Percentiles rank a stretch among this genome's conserved stretches.
Evolutionary conservation across 2,113 vertebrate species (phyloP).

Genomic region (Oplegnathus fasciatus): DNA sequence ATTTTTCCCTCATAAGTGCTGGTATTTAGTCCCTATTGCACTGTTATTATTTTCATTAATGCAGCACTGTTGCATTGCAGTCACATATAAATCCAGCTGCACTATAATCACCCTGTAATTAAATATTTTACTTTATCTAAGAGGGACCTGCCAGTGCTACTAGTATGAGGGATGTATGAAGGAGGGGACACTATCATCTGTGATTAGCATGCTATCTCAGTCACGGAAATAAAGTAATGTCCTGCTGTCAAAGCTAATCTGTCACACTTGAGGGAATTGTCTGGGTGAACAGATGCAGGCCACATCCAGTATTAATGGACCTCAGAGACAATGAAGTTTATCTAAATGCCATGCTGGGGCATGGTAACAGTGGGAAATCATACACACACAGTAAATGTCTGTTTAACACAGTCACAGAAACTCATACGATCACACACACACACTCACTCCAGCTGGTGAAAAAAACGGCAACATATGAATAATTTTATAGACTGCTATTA

Average conservation of each 20-base stretch:
- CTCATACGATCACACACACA: too few relatives aligned
- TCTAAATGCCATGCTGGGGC: slow-evolving; percentile 2
- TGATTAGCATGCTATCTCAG: slow-evolving; percentile 46
- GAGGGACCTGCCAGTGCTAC: neutral
- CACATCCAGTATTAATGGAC: slow-evolving; percentile 1
- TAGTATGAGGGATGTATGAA: neutral
- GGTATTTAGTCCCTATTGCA: neutral
- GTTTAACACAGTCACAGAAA: neutral
- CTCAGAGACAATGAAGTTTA: slow-evolving; percentile 4
- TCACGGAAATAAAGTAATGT: slow-evolving; percentile 59
- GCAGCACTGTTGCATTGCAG: neutral
- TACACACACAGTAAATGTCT: neutral
- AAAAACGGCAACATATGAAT: neutral
- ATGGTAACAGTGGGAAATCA: neutral
- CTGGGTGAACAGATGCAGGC: slow-evolving; percentile 4
- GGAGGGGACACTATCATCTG: slow-evolving; percentile 23
- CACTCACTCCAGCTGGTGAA: neutral
- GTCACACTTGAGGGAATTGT: slow-evolving; percentile 35
- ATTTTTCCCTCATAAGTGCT: neutral
- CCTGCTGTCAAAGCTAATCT: slow-evolving; percentile 61
- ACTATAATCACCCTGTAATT: neutral
- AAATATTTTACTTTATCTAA: slow-evolving; percentile 20
- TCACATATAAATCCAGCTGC: neutral
- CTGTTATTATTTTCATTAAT: neutral
- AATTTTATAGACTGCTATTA: neutral